phyloP scores from a whole-genome alignment of 2,888 invertebrate genomes.

The Ectropis crepuscularia region DNA sequence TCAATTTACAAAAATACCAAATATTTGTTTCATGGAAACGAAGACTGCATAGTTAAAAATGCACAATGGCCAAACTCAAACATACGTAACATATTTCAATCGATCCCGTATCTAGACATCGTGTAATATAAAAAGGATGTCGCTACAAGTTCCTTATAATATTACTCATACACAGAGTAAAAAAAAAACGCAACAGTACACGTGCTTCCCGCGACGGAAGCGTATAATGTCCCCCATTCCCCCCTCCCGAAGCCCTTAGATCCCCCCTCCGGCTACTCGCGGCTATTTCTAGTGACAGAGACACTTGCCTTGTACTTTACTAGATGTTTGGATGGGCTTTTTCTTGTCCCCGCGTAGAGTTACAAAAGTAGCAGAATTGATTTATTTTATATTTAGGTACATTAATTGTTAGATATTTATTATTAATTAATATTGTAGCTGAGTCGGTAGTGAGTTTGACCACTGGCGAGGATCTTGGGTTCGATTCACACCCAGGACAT shows the following conservation, averaged over 20 bases:
- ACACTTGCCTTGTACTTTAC: conserved; percentile 76
- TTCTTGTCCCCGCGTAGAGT: conserved; percentile 51
- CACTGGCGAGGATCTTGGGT: too few species aligned
- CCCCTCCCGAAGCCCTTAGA: conserved; percentile 38
- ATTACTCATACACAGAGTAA: conserved; percentile 43
- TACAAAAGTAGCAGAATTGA: conserved; percentile 31
- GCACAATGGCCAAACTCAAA: not conserved
- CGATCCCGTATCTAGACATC: conserved; percentile 8
- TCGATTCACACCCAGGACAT: too few species aligned
- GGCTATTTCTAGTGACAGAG: conserved; percentile 74
- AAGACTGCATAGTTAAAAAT: too few species aligned
- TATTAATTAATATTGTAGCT: too few species aligned
- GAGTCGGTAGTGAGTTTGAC: too few species aligned
- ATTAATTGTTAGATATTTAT: too few species aligned
- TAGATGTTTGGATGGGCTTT: conserved; percentile 67
- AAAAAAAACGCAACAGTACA: conserved; percentile 59
- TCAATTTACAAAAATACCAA: too few species aligned
- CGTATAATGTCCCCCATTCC: conserved; percentile 44
- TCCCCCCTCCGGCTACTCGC: conserved; percentile 52
- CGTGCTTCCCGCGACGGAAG: conserved; percentile 70
- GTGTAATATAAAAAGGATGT: conserved; percentile 33
- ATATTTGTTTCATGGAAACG: too few species aligned
- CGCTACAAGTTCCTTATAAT: conserved; percentile 21
- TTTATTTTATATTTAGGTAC: too few species aligned
- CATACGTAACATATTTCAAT: not conserved